Percentiles rank a stretch among this genome's conserved stretches.
These are phyloP conservation scores for Gordius sp. DNA, from an alignment of 2,888 invertebrate genomes.

Conservation along the genomic window DNA sequence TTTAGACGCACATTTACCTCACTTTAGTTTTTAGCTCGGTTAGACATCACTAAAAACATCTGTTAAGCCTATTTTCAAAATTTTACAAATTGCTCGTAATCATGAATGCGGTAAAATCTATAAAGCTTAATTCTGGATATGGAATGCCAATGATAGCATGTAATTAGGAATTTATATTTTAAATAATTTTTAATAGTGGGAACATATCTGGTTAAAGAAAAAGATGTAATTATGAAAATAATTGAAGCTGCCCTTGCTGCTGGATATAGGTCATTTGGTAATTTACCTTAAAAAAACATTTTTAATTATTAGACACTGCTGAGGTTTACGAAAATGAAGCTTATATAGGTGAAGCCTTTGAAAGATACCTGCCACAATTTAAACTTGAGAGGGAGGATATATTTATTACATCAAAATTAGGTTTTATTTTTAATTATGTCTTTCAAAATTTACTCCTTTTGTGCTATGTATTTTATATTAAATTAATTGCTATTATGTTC, in stretches of 20 bases:
- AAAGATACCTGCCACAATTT: conserved; percentile 40
- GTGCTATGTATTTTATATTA: background rate
- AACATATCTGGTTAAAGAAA: conserved; percentile 19
- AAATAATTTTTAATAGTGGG: conserved; percentile 14
- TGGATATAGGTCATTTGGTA: conserved; percentile 39
- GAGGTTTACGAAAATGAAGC: conserved; percentile 46
- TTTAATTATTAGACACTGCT: conserved; percentile 41
- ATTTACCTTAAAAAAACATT: conserved; percentile 35
- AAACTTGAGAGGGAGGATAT: conserved; percentile 43
- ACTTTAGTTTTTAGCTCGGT: no score
- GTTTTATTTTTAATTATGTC: no score
- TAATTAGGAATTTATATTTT: background rate
- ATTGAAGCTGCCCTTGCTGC: conserved; percentile 39
- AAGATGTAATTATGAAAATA: conserved; percentile 21
- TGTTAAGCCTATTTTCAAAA: no score
- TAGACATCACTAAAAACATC: no score
- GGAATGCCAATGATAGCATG: background rate
- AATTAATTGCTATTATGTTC: background rate
- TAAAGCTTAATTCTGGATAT: background rate
- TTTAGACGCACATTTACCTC: no score
- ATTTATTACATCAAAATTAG: conserved; percentile 50
- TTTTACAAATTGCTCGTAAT: no score
- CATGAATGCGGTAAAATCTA: no score
- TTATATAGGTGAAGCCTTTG: conserved; percentile 40
- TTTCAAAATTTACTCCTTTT: no score